Evolutionary conservation across 2,113 vertebrate genomes (phyloP).

Genomic region (Trematocara variabile): DNA sequence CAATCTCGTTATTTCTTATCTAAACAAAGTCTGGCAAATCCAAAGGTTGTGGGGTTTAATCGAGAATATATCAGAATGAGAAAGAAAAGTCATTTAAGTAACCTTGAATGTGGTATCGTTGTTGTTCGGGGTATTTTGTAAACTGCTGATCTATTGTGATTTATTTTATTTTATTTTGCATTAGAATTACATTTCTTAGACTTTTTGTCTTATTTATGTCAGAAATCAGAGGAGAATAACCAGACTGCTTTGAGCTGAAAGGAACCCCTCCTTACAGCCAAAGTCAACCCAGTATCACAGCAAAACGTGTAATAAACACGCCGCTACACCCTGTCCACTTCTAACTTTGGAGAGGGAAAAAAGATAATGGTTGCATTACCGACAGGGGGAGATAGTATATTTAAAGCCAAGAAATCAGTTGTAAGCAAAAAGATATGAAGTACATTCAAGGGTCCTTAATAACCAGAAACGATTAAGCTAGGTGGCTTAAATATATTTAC

Average conservation of each 20-base stretch:
- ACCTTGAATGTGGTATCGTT: background rate
- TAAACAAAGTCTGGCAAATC: background rate
- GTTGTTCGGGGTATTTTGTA: background rate
- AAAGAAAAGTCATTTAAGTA: background rate
- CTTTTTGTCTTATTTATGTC: background rate
- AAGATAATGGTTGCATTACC: background rate
- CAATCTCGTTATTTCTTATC: background rate
- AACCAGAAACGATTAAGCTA: background rate
- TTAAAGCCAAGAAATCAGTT: background rate
- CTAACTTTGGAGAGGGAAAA: background rate
- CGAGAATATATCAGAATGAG: background rate
- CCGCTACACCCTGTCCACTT: background rate
- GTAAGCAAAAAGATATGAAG: background rate
- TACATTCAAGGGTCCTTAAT: background rate
- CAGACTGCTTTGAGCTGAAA: background rate
- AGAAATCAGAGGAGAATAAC: background rate
- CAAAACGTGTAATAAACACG: background rate
- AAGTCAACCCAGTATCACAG: background rate
- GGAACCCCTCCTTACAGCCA: background rate
- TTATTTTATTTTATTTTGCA: background rate
- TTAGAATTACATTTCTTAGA: background rate
- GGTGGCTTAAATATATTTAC: background rate
- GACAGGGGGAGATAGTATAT: background rate
- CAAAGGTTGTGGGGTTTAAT: background rate
- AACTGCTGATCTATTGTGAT: background rate